Conservation (phyloP, 2,888 invertebrate genomes). For the Chouioia cunea region DNA sequence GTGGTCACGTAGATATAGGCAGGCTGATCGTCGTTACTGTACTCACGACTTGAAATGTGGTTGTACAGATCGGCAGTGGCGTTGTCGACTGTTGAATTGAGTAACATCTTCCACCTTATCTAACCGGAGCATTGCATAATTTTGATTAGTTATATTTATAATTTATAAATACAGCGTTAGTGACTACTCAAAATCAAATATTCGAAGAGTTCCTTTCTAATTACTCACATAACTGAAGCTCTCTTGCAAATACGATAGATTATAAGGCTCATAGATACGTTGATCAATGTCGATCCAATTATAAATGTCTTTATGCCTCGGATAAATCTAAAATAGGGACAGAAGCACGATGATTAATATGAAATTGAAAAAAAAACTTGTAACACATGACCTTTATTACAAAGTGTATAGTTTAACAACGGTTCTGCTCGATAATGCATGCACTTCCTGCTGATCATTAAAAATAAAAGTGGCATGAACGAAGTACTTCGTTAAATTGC, state of each 20-base stretch:
- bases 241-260: constrained; percentile 67
- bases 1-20: constrained; percentile 65
- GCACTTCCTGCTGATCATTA: too few relatives aligned
- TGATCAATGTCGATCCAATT: constrained; percentile 67
- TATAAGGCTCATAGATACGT: constrained; percentile 66
- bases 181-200: background rate
- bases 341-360: background rate
- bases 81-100: constrained; percentile 59
- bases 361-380: too few relatives aligned
- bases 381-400: too few relatives aligned
- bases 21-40: constrained; percentile 57
- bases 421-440: too few relatives aligned
- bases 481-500: too few relatives aligned
- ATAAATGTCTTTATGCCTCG: constrained; percentile 67
- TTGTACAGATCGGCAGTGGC: constrained; percentile 56
- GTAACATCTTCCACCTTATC: constrained; percentile 65
- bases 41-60: constrained; percentile 51
- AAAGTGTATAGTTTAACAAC: too few relatives aligned
- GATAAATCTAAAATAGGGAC: constrained; percentile 61
- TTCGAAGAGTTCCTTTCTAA: background rate
- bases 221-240: constrained; percentile 68
- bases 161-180: background rate
- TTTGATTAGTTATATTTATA: constrained; percentile 20
- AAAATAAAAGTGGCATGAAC: too few relatives aligned
- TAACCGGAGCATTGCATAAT: constrained; percentile 56